phyloP scores from a whole-genome alignment of 2,888 invertebrate genomes.

The Lithophane semibrunnea region DNA sequence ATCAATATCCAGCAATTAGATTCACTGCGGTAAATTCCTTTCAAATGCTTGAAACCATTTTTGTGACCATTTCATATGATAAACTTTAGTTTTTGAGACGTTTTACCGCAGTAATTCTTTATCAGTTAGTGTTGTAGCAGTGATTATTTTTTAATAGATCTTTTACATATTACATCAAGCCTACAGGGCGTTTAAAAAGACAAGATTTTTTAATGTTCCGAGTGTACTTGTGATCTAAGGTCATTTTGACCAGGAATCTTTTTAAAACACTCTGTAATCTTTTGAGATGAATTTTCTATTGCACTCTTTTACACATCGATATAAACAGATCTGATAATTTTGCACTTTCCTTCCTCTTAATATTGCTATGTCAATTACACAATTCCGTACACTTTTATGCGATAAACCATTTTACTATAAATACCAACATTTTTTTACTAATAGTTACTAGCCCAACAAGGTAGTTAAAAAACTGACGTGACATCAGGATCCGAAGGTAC shows the following conservation, averaged over 20 bases:
- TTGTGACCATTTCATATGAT: conserved; percentile 8
- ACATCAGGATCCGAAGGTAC: neutral
- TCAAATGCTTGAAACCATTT: neutral
- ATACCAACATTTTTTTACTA: conserved; percentile 35
- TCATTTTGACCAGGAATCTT: neutral
- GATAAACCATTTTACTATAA: conserved; percentile 47
- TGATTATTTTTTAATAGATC: neutral
- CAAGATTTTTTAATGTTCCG: neutral
- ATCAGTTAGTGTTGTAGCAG: neutral
- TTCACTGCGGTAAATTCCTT: neutral
- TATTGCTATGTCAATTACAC: conserved; percentile 48
- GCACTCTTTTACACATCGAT: conserved; percentile 42
- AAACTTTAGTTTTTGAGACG: neutral
- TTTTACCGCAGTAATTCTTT: neutral
- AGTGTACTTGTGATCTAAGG: neutral
- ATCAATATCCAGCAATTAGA: neutral
- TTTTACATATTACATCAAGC: neutral
- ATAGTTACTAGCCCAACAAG: conserved; percentile 25
- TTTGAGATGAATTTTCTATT: conserved; percentile 21
- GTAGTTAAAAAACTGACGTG: neutral
- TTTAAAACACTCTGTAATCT: conserved; percentile 1
- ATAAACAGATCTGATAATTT: conserved; percentile 18
- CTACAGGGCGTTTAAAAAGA: conserved; percentile 8
- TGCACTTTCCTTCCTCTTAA: conserved; percentile 17
- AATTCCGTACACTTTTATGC: conserved; percentile 38